Base-by-base conservation (phyloP, 1,140 invertebrate species). In the Hestina assimilis region DNA sequence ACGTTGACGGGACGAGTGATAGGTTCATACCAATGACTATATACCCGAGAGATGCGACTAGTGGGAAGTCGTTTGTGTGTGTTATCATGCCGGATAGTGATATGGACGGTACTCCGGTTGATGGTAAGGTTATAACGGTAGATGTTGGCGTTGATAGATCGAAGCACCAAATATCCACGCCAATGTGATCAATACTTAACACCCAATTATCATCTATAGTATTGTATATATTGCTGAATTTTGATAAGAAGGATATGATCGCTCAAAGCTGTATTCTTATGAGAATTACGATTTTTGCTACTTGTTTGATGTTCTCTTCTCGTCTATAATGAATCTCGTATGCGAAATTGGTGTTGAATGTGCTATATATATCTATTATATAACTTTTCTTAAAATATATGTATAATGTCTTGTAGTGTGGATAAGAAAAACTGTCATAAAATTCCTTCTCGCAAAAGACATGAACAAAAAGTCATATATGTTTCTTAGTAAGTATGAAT, bases 1-100 rank as follows among this genome's bases (percentile, higher is more conserved):
- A 96, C 74, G 95, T 96, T 1, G 95, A 96, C 56, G 94, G 94
- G 1, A 92, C 92, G 9, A 92, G 92, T 52, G 93, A 95, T 60
- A 92, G 93, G 63, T 97, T 97, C 72, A 92, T 94, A n/a, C 96
- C 96, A 0, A 93, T 97, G 50, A 97, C 96, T 1, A 93, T 98
- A 58, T 96, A 96, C 73, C 96, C 96, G 0, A 90, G 92, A 21
- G 95, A 98, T 75, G 90, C 91, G 28, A 89, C 90, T 1, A 95
- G 94, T 5, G 96, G 95, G 0, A 94, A 93, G 78, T 93, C 93
- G 46, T 97, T 98, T 79, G 95, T 97, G 91, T 97, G 96, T 85
- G 93, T 98, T 38, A 97, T 98, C 26, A 96, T 97, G 94, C 94
- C 96, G 7, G 95, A 97, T 65, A 90, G 76, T 68, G 88, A 89